Conservation (phyloP, 2,113 vertebrate species). For the Hyla sarda region DNA sequence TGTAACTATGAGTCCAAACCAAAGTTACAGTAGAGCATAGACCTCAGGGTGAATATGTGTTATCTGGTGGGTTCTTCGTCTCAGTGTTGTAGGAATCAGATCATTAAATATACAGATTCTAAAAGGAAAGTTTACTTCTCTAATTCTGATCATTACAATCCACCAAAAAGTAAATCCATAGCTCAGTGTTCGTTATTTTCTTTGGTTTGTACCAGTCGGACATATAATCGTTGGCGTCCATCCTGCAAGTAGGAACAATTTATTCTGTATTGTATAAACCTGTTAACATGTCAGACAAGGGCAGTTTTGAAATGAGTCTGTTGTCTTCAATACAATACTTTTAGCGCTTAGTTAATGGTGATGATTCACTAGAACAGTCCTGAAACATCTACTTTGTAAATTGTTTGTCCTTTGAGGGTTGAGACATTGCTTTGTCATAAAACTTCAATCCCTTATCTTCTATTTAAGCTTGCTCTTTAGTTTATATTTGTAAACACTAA, state of each 20-base stretch:
- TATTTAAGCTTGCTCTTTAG: background rate
- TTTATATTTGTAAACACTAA: background rate
- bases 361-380: background rate
- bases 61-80: too few species aligned
- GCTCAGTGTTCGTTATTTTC: background rate
- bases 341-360: background rate
- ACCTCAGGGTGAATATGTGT: too few species aligned
- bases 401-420: background rate
- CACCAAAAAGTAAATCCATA: background rate
- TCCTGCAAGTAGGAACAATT: background rate
- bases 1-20: too few species aligned
- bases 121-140: background rate
- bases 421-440: background rate
- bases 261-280: background rate
- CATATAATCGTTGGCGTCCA: background rate
- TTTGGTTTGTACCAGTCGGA: background rate
- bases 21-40: too few species aligned
- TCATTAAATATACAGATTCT: background rate
- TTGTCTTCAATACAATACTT: background rate
- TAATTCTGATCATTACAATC: background rate
- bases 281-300: background rate
- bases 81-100: background rate
- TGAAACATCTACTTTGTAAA: background rate
- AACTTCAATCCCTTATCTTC: background rate
- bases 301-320: background rate